phyloP scores from a whole-genome alignment of 2,888 invertebrate species.

The Tupiocoris notatus region DNA sequence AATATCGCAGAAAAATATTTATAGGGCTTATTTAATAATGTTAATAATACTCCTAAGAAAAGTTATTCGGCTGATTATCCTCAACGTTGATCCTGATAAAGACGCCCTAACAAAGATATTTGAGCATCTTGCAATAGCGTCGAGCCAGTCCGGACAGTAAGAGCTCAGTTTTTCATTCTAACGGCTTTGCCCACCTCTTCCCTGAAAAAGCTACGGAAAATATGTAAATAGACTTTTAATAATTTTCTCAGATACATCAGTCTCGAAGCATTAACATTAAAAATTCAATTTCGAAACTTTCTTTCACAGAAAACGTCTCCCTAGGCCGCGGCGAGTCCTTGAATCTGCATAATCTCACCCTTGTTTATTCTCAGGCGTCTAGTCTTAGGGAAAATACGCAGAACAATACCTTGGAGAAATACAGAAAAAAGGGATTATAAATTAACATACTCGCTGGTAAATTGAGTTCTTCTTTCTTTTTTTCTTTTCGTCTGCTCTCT shows the following conservation, averaged over 20 bases:
- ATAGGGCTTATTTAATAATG: too few species aligned
- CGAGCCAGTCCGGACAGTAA: not conserved
- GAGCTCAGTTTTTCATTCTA: not conserved
- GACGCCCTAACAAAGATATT: too few species aligned
- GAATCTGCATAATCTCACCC: constrained; percentile 40
- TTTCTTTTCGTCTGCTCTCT: not conserved
- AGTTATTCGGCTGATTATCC: too few species aligned
- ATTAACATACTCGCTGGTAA: constrained; percentile 40
- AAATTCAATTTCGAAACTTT: constrained; percentile 47
- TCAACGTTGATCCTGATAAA: too few species aligned
- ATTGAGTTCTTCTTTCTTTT: constrained; percentile 32
- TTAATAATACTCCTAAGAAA: too few species aligned
- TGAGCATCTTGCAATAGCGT: constrained; percentile 10
- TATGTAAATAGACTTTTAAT: constrained; percentile 44
- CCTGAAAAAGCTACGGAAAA: constrained; percentile 28
- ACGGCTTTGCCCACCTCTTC: not conserved
- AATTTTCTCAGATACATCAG: constrained; percentile 45
- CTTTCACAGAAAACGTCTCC: not conserved
- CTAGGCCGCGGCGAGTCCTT: constrained; percentile 1
- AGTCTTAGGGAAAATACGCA: constrained; percentile 33
- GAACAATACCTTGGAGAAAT: constrained; percentile 39
- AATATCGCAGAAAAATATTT: too few species aligned
- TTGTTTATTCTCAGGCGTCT: constrained; percentile 37
- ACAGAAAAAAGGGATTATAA: constrained; percentile 38
- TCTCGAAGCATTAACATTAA: constrained; percentile 39